phyloP scores from a whole-genome alignment of 2,888 invertebrate genomes.

The Tuta absoluta region DNA sequence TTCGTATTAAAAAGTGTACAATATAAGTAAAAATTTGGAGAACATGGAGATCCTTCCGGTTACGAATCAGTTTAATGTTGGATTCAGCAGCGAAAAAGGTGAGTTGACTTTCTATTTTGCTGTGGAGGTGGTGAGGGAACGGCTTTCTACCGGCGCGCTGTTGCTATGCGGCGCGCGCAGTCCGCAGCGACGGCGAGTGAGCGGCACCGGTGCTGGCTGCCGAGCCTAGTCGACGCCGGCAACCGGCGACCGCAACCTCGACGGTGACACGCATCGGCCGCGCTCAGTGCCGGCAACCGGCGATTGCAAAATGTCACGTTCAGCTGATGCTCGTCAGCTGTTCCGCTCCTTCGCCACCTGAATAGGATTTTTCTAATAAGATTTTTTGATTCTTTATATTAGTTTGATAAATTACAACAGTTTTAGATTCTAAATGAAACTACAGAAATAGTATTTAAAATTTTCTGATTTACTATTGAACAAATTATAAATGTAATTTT shows the following conservation, averaged over 20 bases:
- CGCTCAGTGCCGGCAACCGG: slow-evolving; percentile 25
- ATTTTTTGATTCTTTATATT: too few relatives aligned
- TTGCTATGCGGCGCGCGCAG: slow-evolving; percentile 77
- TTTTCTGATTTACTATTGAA: not conserved
- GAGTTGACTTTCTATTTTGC: slow-evolving; percentile 76
- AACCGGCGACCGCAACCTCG: slow-evolving; percentile 26
- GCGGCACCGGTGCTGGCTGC: slow-evolving; percentile 29
- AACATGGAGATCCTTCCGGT: slow-evolving; percentile 91
- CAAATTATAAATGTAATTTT: slow-evolving; percentile 37
- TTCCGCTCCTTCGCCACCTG: slow-evolving; percentile 55
- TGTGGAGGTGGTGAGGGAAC: slow-evolving; percentile 55
- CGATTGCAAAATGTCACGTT: slow-evolving; percentile 44
- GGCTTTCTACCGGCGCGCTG: slow-evolving; percentile 73
- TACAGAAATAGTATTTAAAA: not conserved
- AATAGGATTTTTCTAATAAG: slow-evolving; percentile 39
- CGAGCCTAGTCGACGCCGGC: not conserved
- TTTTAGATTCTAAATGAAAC: not conserved
- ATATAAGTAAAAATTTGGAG: slow-evolving; percentile 80
- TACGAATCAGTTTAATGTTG: slow-evolving; percentile 87
- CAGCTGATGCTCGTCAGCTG: slow-evolving; percentile 71
- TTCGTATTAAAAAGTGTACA: slow-evolving; percentile 77
- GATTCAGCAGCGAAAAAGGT: slow-evolving; percentile 89
- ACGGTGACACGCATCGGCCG: slow-evolving; percentile 30
- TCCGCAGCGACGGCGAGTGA: slow-evolving; percentile 25
- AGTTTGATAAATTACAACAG: too few relatives aligned